Evolutionary conservation across 2,113 vertebrate genomes (phyloP), one percentile per base, ranked within the genome.

Genomic region (Symphodus melops): DNA sequence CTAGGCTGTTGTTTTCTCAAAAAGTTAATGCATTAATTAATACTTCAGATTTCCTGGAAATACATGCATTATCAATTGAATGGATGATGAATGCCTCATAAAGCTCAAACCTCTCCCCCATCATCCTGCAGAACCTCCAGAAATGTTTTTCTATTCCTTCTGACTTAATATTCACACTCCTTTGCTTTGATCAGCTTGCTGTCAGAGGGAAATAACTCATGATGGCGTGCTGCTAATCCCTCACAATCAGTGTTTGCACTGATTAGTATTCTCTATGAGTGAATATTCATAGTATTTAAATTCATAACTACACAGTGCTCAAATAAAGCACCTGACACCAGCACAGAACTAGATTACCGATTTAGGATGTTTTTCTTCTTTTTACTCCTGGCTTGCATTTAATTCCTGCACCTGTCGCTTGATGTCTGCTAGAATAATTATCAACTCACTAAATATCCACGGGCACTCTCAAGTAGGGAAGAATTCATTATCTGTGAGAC

Each of bases 261-360:
- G 61, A 81, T 86, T 69, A 75, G 28, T 67, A 44, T 60, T 72
- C 68, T 79, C 54, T 48, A 28, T 17, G 64, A 62, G 60, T 86
- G 84, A 90, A 86, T 86, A 80, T 85, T 88, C 63, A 79, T 68
- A 46, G 23, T 67, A 76, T 80, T 82, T 72, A 62, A 86, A 84
- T 81, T 58, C 48, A 67, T 67, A 23, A 39, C 71, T 54, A 37
- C 59, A 57, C 68, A 53, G 46, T 57, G 81, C 65, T 68, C n/a
- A 75, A 69, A 81, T 82, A 81, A 75, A 75, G 68, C 77, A 83
- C 78, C 71, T 83, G 74, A 70, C 68, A 59, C 33, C 20, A 28
- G 54, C 5, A 23, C 58, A 60, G 64, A 66, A 59, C 39, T 39
- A 67, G 59, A 75, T 65, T 75, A 59, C 44, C 58, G 60, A 59